Percentiles rank a stretch among this genome's conserved stretches.
phyloP scores from a whole-genome alignment of 2,888 invertebrate species.

The Scaptomyza tumidula region DNA sequence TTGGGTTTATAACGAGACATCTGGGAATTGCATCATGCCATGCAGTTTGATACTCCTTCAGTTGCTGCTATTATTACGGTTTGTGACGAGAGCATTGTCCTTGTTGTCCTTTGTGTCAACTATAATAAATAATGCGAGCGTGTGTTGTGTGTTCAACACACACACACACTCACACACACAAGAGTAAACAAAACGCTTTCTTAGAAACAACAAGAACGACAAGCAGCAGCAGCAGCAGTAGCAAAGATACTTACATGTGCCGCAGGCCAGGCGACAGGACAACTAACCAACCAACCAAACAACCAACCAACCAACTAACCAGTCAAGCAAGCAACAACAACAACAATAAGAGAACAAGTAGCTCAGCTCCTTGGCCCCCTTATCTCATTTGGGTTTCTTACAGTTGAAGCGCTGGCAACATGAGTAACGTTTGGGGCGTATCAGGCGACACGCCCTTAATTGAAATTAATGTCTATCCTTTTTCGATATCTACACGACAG shows the following conservation, averaged over 20 bases:
- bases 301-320: constrained; percentile 15
- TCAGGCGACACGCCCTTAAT: constrained; percentile 64
- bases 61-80: constrained; percentile 52
- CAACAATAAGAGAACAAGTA: constrained; percentile 46
- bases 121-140: constrained; percentile 76
- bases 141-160: constrained; percentile 23
- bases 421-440: constrained; percentile 55
- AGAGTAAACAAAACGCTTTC: constrained; percentile 63
- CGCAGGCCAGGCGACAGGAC: constrained; percentile 36
- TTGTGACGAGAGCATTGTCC: constrained; percentile 56
- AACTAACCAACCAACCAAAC: constrained; percentile 9
- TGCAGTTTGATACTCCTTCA: constrained; percentile 52
- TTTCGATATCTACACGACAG: constrained; percentile 60
- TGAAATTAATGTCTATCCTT: constrained; percentile 80
- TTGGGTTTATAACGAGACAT: constrained; percentile 75
- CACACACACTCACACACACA: background rate
- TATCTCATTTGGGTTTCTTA: background rate
- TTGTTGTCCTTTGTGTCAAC: constrained; percentile 74
- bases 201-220: constrained; percentile 53
- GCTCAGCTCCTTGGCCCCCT: background rate
- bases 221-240: constrained; percentile 1
- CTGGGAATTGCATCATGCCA: constrained; percentile 71
- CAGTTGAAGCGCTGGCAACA: constrained; percentile 29
- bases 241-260: constrained; percentile 20
- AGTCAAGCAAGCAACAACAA: constrained; percentile 20